Evolutionary conservation across 2,888 invertebrate species (phyloP), one percentile per base, ranked within the genome.

Genomic region (Carpatolechia fugitivella): DNA sequence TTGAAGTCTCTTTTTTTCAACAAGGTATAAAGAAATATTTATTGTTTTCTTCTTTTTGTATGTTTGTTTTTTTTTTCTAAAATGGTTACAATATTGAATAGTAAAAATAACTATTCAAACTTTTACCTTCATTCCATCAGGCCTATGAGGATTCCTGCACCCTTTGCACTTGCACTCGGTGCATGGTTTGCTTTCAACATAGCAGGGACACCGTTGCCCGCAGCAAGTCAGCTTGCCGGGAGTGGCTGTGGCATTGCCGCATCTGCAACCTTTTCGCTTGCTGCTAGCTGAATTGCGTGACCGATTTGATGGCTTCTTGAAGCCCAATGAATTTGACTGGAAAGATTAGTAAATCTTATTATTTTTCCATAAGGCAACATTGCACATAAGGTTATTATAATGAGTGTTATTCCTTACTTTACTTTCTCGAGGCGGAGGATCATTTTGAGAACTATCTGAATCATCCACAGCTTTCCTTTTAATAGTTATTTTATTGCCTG

Each of bases 161-260:
- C 98, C 98, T 74, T 96, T 93, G 84, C 98, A 98, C 78, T 95
- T 95, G 84, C 98, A 98, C 68, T 96, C 96, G 5, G 95, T 91
- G 76, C 98, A 98, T 0, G 96, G 95, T 78, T 96, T 96, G 63
- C 96, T 95, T 63, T 96, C 96, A 3, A 97, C 96, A 81, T 98
- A 98, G 82, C 98, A 98, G 0, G 97, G 97, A 85, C 98, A 98
- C 60, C 98, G 90, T 77, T 97, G 97, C 0, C 98, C 98, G 73
- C 98, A 97, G 75, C 98, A 98, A 0, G 98, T 98, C 41, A 97
- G 83, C 78, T 96, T 97, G 3, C 97, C 97, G 0, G 97, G 97
- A 14, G 95, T 95, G 0, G 96, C 93, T 0, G 97, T 96, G 0
- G 97, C 96, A 82, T 96, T 96, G 3, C 98, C 98, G 88, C 98